Percentiles rank a stretch among this genome's conserved stretches.
These are phyloP conservation scores for Xenotilapia caudafasciata DNA, from an alignment of 2,113 vertebrate genomes.

Conservation along the genomic window DNA sequence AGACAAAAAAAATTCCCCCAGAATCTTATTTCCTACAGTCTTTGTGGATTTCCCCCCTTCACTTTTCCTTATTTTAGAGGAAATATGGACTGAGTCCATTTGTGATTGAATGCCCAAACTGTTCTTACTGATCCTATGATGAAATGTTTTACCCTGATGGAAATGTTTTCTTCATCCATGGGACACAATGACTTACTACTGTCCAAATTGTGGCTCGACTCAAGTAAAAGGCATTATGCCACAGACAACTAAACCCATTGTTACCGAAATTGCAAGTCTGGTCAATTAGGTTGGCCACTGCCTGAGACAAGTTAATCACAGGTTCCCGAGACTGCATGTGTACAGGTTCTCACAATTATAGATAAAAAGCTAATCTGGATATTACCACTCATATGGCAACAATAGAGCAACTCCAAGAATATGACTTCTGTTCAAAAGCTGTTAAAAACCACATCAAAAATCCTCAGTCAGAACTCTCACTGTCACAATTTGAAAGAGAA, in stretches of 20 bases:
- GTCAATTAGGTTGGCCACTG: conserved; percentile 59
- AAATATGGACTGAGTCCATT: not conserved
- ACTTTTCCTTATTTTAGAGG: not conserved
- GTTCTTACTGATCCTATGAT: not conserved
- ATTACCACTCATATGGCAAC: not conserved
- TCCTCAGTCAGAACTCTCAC: not conserved
- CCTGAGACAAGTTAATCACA: conserved; percentile 52
- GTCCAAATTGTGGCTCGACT: conserved; percentile 49
- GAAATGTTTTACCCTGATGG: not conserved
- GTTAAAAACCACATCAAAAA: not conserved
- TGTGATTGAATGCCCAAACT: not conserved
- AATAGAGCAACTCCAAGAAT: not conserved
- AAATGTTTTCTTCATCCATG: not conserved
- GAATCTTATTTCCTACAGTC: not conserved
- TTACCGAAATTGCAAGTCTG: conserved; percentile 48
- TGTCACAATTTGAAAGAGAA: not conserved
- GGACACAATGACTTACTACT: not conserved
- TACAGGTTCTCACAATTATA: not conserved
- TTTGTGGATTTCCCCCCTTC: not conserved
- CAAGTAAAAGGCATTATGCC: conserved; percentile 60
- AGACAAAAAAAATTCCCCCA: not conserved
- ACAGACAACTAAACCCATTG: conserved; percentile 32
- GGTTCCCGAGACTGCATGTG: not conserved
- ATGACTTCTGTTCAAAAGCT: not conserved
- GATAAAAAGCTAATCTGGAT: not conserved